Conservation (phyloP, 2,888 invertebrate species). For the Melipona bicolor region DNA sequence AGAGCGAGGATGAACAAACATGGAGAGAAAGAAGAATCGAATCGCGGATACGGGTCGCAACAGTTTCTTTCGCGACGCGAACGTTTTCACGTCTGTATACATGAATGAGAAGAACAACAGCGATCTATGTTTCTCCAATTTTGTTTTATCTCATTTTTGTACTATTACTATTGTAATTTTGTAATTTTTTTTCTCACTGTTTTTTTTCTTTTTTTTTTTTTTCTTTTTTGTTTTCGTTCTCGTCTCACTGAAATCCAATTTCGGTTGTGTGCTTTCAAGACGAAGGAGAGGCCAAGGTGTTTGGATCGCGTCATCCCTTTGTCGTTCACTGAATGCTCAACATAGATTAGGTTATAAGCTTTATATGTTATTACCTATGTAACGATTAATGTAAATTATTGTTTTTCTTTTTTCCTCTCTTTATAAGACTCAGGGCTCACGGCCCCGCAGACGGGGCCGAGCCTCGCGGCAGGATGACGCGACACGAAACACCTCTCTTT, state of each 20-base stretch:
- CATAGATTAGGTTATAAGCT: constrained; percentile 80
- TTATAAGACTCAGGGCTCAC: constrained; percentile 74
- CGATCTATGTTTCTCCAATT: constrained; percentile 55
- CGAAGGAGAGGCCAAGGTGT: constrained; percentile 31
- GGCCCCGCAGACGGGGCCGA: constrained; percentile 34
- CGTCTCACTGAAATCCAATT: constrained; percentile 16
- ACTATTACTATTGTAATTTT: constrained; percentile 46
- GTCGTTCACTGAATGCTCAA: constrained; percentile 81
- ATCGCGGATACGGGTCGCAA: constrained; percentile 29
- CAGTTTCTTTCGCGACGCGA: constrained; percentile 41
- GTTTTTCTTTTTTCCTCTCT: constrained; percentile 62
- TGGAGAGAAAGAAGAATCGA: constrained; percentile 21
- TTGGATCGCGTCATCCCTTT: constrained; percentile 61
- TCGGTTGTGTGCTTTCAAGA: constrained; percentile 62
- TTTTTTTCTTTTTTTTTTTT: not conserved
- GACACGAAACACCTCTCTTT: constrained; percentile 58
- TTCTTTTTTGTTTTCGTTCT: not conserved
- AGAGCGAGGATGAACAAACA: constrained; percentile 21
- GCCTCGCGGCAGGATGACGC: constrained; percentile 72
- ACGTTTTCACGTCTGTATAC: constrained; percentile 56
- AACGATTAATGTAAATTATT: constrained; percentile 80
- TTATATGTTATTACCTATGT: constrained; percentile 72
- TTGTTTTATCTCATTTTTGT: constrained; percentile 39
- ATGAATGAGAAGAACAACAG: constrained; percentile 38
- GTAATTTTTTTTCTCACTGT: constrained; percentile 37